Conservation (phyloP, 2,888 invertebrate genomes). For the Drosophila monieri region DNA sequence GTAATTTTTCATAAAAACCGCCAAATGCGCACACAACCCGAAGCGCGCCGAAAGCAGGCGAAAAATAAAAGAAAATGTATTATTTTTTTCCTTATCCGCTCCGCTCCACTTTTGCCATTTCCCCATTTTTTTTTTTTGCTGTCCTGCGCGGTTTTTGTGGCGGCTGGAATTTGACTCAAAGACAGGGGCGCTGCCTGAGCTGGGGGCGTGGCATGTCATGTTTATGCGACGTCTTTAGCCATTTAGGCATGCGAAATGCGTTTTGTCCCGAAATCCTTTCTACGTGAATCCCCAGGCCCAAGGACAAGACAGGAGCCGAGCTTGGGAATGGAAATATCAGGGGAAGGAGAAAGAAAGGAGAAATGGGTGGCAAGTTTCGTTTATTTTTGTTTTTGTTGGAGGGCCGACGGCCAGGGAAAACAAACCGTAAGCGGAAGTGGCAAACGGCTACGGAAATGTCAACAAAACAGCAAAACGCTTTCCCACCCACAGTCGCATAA, state of each 20-base stretch:
- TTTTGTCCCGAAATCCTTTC: conserved; percentile 71
- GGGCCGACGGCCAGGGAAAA: conserved; percentile 48
- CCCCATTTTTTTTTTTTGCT: conserved; percentile 47
- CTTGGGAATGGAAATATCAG: conserved; percentile 5
- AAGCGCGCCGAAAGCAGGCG: conserved; percentile 56
- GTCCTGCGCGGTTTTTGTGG: conserved; percentile 64
- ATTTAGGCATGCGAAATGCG: conserved; percentile 79
- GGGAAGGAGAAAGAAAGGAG: neutral
- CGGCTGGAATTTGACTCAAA: conserved; percentile 64
- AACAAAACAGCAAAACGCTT: conserved; percentile 66
- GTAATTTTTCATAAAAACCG: conserved; percentile 79
- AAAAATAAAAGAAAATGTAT: conserved; percentile 52
- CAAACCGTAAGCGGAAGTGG: conserved; percentile 65
- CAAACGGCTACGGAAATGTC: conserved; percentile 67
- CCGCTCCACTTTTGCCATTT: neutral
- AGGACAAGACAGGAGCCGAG: conserved; percentile 58
- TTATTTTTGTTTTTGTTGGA: conserved; percentile 11
- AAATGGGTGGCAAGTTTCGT: conserved; percentile 35
- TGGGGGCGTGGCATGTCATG: conserved; percentile 63
- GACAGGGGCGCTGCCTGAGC: conserved; percentile 41
- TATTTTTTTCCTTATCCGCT: conserved; percentile 18
- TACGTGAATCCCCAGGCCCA: conserved; percentile 63
- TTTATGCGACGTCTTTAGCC: conserved; percentile 78
- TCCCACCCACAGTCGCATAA: conserved; percentile 18
- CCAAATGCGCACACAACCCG: conserved; percentile 79